Percentiles rank a stretch among this genome's conserved stretches.
Conservation (phyloP, 1,140 invertebrate species). For the Charaxes varanes region DNA sequence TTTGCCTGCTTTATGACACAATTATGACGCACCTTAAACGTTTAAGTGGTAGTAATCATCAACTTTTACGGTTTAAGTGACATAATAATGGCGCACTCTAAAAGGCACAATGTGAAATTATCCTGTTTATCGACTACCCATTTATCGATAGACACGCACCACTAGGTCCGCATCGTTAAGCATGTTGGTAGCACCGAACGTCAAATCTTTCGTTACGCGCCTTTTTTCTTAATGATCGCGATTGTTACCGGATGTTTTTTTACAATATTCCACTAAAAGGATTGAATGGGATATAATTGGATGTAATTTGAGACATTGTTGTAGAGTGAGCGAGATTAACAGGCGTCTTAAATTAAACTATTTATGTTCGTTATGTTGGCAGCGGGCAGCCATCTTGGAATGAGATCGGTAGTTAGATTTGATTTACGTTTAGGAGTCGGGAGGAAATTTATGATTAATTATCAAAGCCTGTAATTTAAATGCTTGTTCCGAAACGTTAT, state of each 20-base stretch:
- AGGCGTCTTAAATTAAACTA: conserved; percentile 49
- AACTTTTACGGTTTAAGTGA: conserved; percentile 17
- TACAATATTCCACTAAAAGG: conserved; percentile 52
- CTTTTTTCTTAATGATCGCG: conserved; percentile 63
- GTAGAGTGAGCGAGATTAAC: conserved; percentile 51
- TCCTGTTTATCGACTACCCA: background rate
- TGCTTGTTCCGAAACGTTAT: conserved; percentile 14
- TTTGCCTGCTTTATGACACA: conserved; percentile 8
- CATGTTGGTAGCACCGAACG: conserved; percentile 50
- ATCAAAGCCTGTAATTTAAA: conserved; percentile 26
- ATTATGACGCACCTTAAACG: conserved; percentile 11
- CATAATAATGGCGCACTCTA: conserved; percentile 13
- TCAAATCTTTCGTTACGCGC: conserved; percentile 61
- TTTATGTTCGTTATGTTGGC: conserved; percentile 50
- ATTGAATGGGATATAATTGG: conserved; percentile 70
- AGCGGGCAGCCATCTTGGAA: conserved; percentile 51
- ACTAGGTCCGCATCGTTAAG: conserved; percentile 40
- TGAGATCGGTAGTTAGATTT: conserved; percentile 51
- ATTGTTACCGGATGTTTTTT: conserved; percentile 59
- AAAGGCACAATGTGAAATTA: conserved; percentile 18
- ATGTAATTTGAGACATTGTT: conserved; percentile 70
- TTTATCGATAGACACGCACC: conserved; percentile 29
- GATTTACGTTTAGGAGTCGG: conserved; percentile 48
- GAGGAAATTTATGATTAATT: conserved; percentile 55
- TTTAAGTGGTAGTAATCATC: conserved; percentile 10